Percentiles rank a stretch among this genome's conserved stretches.
Evolutionary conservation across 2,113 vertebrate species (phyloP).

Genomic region (Dryoscopus gambensis): DNA sequence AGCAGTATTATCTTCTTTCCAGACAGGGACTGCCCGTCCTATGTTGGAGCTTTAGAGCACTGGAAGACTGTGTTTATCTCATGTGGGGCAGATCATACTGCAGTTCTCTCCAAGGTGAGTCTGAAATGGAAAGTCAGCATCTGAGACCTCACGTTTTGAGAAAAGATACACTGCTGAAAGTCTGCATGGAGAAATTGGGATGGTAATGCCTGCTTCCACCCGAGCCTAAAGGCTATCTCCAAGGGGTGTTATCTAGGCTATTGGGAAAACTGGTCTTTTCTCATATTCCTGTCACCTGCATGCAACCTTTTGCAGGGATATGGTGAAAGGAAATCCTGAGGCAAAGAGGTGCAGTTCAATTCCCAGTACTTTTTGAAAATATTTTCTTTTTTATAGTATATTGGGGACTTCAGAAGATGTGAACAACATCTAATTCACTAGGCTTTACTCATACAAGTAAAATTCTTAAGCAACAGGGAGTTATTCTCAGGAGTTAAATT

Average conservation of each 20-base stretch:
- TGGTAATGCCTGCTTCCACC: not conserved
- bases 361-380: not conserved
- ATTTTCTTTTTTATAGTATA: not conserved
- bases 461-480: not conserved
- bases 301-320: not conserved
- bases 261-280: not conserved
- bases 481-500: not conserved
- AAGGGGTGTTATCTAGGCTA: not conserved
- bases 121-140: not conserved
- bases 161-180: not conserved
- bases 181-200: not conserved
- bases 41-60: conserved; percentile 23
- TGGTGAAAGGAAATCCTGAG: not conserved
- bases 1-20: not conserved
- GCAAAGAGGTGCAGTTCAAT: not conserved
- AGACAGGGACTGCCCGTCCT: conserved; percentile 27
- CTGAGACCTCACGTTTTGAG: not conserved
- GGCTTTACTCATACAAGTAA: not conserved
- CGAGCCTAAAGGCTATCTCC: fast-evolving
- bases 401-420: not conserved
- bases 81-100: conserved; percentile 73
- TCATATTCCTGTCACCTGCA: not conserved
- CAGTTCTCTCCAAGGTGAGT: conserved; percentile 70
- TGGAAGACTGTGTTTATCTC: conserved; percentile 59
- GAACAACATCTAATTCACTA: not conserved